Evolutionary conservation across 2,888 invertebrate species (phyloP).

Genomic region (Kryphioiulus occultus): DNA sequence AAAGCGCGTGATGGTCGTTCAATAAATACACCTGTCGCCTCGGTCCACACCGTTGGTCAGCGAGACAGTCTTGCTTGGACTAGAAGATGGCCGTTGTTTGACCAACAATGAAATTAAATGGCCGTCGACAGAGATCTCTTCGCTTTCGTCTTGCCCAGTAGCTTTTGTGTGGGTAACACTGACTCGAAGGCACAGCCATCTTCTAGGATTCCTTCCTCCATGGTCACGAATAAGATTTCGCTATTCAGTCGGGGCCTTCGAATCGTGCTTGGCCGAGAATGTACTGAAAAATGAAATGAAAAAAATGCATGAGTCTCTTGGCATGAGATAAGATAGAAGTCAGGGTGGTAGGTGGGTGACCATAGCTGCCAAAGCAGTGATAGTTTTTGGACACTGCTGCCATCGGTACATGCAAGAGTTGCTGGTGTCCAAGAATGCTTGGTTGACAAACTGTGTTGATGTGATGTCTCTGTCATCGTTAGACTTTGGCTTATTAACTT

Average conservation of each 20-base stretch:
- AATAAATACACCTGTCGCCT: background rate
- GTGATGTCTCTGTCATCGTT: too few species aligned
- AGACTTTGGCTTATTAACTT: too few species aligned
- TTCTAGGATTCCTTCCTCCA: constrained; percentile 37
- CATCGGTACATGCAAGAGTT: too few species aligned
- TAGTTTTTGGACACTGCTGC: too few species aligned
- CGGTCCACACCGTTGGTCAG: background rate
- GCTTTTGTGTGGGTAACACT: background rate
- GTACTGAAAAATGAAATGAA: background rate
- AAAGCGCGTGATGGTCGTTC: background rate
- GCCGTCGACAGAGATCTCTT: constrained; percentile 37
- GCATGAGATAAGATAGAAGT: too few species aligned
- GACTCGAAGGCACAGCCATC: constrained; percentile 37
- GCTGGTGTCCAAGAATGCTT: too few species aligned
- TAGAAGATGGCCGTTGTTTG: background rate
- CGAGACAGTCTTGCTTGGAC: background rate
- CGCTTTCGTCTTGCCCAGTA: background rate
- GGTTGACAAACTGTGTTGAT: too few species aligned
- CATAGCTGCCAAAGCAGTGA: too few species aligned
- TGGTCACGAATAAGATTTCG: background rate
- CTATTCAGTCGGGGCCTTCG: background rate
- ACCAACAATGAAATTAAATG: background rate
- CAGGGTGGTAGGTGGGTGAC: background rate
- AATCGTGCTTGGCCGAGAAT: background rate
- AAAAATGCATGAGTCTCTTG: background rate